phyloP scores from a whole-genome alignment of 2,113 vertebrate genomes.

The Calypte anna region DNA sequence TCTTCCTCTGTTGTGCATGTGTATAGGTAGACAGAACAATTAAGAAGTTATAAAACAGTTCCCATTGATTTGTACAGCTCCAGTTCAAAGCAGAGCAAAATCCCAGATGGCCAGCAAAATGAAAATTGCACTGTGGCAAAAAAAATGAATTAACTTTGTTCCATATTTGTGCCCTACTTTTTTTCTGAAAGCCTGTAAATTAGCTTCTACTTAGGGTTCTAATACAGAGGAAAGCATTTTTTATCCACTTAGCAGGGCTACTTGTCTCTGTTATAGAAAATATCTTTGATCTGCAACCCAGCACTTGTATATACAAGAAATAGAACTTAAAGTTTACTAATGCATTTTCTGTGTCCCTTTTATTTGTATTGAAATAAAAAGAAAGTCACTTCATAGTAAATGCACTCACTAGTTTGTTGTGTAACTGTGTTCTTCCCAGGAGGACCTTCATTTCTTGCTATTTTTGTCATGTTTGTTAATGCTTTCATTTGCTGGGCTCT shows the following conservation, averaged over 20 bases:
- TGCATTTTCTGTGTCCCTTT: not conserved
- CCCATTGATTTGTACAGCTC: not conserved
- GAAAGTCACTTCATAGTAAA: not conserved
- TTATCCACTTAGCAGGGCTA: constrained; percentile 44
- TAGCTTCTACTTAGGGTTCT: constrained; percentile 2
- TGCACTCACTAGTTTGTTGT: not conserved
- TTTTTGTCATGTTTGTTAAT: not conserved
- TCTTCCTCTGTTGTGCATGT: not conserved
- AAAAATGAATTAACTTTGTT: constrained; percentile 6
- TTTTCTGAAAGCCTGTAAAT: constrained; percentile 47
- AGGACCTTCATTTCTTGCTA: not conserved
- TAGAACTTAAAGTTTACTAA: constrained; percentile 22
- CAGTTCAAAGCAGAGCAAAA: constrained; percentile 7
- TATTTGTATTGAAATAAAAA: constrained; percentile 37
- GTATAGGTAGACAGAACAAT: not conserved
- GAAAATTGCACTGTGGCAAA: not conserved
- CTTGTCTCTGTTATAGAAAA: constrained; percentile 21
- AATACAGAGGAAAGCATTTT: constrained; percentile 36
- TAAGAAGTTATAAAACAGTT: constrained; percentile 10
- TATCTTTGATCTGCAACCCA: constrained; percentile 54
- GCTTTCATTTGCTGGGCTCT: not conserved
- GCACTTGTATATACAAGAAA: constrained; percentile 10
- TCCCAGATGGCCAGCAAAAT: constrained; percentile 30
- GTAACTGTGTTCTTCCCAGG: not conserved
- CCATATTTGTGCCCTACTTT: constrained; percentile 45